Base-by-base conservation (phyloP, 2,113 vertebrate genomes). In the Lasiurus borealis region DNA sequence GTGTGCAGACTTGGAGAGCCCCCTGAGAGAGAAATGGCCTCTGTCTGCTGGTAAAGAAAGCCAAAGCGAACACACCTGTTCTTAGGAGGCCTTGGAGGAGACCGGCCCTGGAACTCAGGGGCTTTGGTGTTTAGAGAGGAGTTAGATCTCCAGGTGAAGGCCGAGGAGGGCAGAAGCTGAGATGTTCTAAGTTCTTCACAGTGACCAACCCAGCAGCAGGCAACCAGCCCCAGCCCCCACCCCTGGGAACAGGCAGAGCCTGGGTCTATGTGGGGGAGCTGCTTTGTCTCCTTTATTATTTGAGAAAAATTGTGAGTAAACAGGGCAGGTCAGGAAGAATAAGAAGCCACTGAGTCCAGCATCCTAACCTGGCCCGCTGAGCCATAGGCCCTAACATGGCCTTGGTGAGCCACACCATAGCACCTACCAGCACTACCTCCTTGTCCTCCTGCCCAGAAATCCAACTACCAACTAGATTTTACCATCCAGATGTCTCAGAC, bases 221-320 rank as follows among this genome's bases (percentile, higher is more conserved):
- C n/a, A 69, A 52, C 29, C 40, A 83, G 46, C 12, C 40, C 25
- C 14, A 46, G 19, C 54, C 78, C 69, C 62, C 5, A 5, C 16
- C 62, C 15, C 19, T 71, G 2, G 8, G 31, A n/a, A 64, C 8
- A 13, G 40, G n/a, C 34, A 91, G 34, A 73, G 52, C 25, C 5
- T 8, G 34, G 8, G 68, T n/a, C 5, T 68, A 34, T 44, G 9
- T 19, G 1, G 4, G 36, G 73, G 46, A 15, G n/a, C 36, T 88
- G 36, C 69, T 83, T 88, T 96, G 71, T 66, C 57, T 90, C 66
- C 21, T 52, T 85, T 48, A 62, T 72, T 90, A 64, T 85, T 59
- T 66, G n/a, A 84, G 50, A 75, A 64, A 86, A 84, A 81, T 0
- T 84, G 23, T 14, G 71, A 84, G 86, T 90, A 85, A 81, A 10